Evolutionary conservation across 2,888 invertebrate genomes (phyloP), one percentile per base, ranked within the genome.

Genomic region (Sesia apiformis): DNA sequence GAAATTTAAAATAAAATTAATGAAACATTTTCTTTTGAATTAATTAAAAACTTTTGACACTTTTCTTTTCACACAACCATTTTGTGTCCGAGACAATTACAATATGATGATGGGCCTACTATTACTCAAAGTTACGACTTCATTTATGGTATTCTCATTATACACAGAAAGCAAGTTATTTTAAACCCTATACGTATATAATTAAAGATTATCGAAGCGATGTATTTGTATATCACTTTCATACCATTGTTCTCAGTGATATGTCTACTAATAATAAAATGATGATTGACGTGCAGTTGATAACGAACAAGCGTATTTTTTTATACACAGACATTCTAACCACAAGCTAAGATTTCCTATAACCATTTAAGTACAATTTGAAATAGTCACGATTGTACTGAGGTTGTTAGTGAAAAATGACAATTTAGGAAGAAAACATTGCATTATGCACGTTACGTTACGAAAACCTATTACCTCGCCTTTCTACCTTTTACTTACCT

Each of bases 31-130:
- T 8, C 46, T 46, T 8, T 4, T 7, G 8, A 5, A 6, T 46
- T 4, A 46, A 43, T 43, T 43, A 4, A 4, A 43, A 43, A 46
- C n/a, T 7, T 23, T 46, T 46, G 8, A 46, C 46, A 46, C 23
- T 46, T 46, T 50, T 43, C 57, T 57, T 54, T 46, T 55, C 49
- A 56, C 65, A 67, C 68, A 53, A 64, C 68, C 65, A 67, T 62
- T 64, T 59, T 60, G 60, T 55, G 58, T 57, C 54, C 62, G 60
- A 60, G 60, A 58, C 65, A 60, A 58, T 59, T 58, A 60, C 65
- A 55, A 54, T 69, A 60, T 70, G 68, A 60, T 70, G 68, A 67
- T 60, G 65, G 46, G 23, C 23, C 41, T 46, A 52, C 69, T 70
- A 69, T 72, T 70, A 65, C 66, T 63, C 59, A 4, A 46, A 46